phyloP scores from a whole-genome alignment of 1,140 invertebrate species.

The Aporrectodea caliginosa region DNA sequence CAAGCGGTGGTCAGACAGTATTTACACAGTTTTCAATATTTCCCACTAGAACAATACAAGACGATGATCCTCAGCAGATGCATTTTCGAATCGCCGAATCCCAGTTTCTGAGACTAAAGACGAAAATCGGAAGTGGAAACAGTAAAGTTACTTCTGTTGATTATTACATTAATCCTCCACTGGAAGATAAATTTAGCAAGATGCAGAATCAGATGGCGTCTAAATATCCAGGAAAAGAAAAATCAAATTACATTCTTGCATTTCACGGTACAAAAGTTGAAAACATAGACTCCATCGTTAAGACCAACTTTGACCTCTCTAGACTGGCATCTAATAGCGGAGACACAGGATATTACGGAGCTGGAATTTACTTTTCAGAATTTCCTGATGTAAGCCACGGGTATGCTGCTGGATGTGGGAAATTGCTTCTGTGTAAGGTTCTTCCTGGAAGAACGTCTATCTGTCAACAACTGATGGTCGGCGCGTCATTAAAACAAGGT shows the following conservation, averaged over 20 bases:
- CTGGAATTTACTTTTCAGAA: conserved; percentile 8
- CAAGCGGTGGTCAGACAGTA: background rate
- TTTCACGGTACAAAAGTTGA: conserved; percentile 6
- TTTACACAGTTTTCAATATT: background rate
- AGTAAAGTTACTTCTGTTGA: background rate
- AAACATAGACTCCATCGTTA: conserved; percentile 7
- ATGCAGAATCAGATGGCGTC: background rate
- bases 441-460: background rate
- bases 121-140: background rate
- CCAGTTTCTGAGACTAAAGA: background rate
- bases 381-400: background rate
- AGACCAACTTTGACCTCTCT: background rate
- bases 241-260: background rate
- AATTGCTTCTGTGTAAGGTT: background rate
- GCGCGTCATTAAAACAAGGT: background rate
- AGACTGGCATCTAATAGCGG: background rate
- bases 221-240: conserved; percentile 4
- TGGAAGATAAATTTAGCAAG: background rate
- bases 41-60: background rate
- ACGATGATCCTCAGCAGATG: background rate
- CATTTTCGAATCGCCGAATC: conserved; percentile 1
- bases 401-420: background rate
- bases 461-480: background rate
- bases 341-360: conserved; percentile 1
- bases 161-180: background rate